These are phyloP conservation scores for Dipodomys ordii DNA, from an alignment of 2,113 vertebrate species.

Conservation along the genomic window DNA sequence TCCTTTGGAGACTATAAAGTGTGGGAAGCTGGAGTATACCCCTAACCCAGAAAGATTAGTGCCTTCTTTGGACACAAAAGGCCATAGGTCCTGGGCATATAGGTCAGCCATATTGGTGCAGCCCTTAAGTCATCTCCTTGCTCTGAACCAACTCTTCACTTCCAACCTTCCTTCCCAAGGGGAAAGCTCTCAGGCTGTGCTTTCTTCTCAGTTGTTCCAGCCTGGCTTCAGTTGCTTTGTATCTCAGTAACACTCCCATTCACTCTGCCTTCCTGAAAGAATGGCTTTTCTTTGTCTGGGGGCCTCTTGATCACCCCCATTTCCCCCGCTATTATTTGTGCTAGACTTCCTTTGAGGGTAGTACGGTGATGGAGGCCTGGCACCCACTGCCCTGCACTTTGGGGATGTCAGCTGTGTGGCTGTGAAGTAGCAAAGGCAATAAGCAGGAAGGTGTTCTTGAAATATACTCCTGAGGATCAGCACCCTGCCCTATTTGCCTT, in stretches of 20 bases:
- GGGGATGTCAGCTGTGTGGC: not conserved
- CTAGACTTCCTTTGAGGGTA: not conserved
- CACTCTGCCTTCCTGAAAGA: not conserved
- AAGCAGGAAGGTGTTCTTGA: no score
- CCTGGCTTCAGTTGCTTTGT: not conserved
- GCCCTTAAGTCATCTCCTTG: not conserved
- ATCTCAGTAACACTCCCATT: not conserved
- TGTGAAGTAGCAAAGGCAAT: not conserved
- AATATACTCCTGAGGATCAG: no score
- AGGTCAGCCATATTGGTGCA: accelerated
- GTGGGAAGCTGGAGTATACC: not conserved
- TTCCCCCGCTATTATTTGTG: not conserved
- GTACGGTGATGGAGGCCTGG: not conserved
- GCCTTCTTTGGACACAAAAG: accelerated
- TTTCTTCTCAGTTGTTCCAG: not conserved
- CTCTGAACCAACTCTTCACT: not conserved
- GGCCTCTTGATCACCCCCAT: not conserved
- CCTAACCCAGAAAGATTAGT: not conserved
- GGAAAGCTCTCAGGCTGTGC: not conserved
- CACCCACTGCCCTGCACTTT: not conserved
- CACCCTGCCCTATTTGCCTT: no score
- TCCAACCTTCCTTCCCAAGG: not conserved
- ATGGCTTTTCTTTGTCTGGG: no score
- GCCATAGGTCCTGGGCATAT: not conserved
- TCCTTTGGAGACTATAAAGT: not conserved